Percentiles rank a stretch among this genome's conserved stretches.
These are phyloP conservation scores for Mixornis gularis DNA, from an alignment of 2,113 vertebrate genomes.

Conservation along the genomic window DNA sequence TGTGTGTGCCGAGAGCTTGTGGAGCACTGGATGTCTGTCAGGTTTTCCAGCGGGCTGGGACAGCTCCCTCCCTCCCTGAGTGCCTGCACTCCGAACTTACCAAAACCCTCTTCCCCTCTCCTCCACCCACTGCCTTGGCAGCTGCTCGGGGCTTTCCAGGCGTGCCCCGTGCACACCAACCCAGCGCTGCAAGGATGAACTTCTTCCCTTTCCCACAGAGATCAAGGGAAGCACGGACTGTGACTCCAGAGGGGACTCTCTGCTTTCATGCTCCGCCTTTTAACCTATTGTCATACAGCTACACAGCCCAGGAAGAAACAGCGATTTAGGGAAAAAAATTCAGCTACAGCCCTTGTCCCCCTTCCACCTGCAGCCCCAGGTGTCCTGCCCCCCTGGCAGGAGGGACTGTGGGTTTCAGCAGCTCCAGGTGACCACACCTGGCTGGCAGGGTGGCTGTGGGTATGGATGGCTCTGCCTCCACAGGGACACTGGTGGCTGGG, in stretches of 20 bases:
- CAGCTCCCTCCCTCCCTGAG: background rate
- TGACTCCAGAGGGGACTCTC: background rate
- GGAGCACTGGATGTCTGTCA: background rate
- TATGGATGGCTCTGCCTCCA: accelerated
- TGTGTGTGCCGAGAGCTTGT: accelerated
- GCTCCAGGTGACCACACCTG: accelerated
- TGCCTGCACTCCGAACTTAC: background rate
- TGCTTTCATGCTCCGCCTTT: background rate
- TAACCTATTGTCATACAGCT: accelerated
- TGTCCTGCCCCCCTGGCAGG: accelerated
- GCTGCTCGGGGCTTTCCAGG: background rate
- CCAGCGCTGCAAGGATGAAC: background rate
- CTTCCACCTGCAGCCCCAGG: background rate
- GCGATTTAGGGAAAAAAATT: background rate
- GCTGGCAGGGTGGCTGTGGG: background rate
- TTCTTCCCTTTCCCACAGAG: background rate
- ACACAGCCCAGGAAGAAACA: background rate
- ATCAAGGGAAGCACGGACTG: background rate
- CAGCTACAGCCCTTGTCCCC: background rate
- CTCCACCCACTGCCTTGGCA: background rate
- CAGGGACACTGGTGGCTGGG: accelerated
- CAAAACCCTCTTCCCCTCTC: background rate
- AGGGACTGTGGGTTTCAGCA: background rate
- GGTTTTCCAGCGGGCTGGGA: background rate
- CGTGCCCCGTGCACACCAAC: background rate